Evolutionary conservation across 2,888 invertebrate species (phyloP).

Genomic region (Lithophane leautieri): DNA sequence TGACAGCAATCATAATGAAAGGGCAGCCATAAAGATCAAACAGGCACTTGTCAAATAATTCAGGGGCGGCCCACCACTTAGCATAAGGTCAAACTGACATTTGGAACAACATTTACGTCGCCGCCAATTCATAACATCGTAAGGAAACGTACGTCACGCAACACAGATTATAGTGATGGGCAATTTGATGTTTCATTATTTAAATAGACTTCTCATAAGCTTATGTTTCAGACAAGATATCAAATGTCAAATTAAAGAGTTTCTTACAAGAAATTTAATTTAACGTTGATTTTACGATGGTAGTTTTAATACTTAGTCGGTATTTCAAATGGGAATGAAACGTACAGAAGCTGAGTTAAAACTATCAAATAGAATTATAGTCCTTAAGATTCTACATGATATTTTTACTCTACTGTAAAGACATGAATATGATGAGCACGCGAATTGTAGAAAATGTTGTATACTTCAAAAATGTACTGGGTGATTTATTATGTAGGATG

Average conservation of each 20-base stretch:
- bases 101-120: slow-evolving; percentile 85
- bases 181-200: slow-evolving; percentile 31
- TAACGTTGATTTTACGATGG: not conserved
- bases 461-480: too few species aligned
- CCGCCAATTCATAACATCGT: slow-evolving; percentile 79
- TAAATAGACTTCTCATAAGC: slow-evolving; percentile 17
- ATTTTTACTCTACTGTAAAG: not conserved
- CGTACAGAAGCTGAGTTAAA: not conserved
- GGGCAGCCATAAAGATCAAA: slow-evolving; percentile 87
- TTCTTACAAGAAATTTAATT: not conserved
- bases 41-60: slow-evolving; percentile 81
- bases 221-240: not conserved
- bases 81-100: slow-evolving; percentile 90
- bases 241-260: not conserved
- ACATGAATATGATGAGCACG: not conserved
- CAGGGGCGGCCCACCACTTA: slow-evolving; percentile 81
- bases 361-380: not conserved
- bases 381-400: not conserved
- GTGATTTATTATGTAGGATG: too few species aligned
- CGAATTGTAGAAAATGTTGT: too few species aligned
- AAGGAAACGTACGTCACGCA: slow-evolving; percentile 80
- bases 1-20: slow-evolving; percentile 85
- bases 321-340: not conserved
- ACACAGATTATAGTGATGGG: slow-evolving; percentile 74
- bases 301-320: not conserved